Conservation (phyloP, 2,113 vertebrate species). For the Chrysochloris asiatica region DNA sequence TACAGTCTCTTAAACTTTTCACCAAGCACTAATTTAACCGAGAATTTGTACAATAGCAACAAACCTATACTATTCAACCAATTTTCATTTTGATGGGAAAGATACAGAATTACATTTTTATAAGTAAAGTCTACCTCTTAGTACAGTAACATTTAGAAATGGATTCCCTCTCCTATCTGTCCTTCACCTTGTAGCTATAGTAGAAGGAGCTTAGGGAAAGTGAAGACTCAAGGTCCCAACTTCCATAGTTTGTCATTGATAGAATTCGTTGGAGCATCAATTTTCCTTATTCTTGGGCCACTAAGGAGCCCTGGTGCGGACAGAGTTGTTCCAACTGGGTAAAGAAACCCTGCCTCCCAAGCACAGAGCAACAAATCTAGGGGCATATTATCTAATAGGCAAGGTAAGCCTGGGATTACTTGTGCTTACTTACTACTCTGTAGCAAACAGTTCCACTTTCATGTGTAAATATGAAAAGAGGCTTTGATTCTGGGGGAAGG, state of each 20-base stretch:
- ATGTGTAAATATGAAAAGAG: no score
- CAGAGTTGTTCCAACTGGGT: not conserved
- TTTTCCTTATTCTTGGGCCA: not conserved
- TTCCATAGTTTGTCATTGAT: not conserved
- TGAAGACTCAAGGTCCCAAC: not conserved
- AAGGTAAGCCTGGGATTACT: no score
- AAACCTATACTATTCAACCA: not conserved
- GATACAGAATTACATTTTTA: not conserved
- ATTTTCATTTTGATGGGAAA: not conserved
- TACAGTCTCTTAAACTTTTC: not conserved
- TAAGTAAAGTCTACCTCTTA: not conserved
- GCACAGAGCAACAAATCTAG: not conserved
- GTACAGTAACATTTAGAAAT: not conserved
- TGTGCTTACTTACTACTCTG: no score
- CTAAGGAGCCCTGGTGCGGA: not conserved
- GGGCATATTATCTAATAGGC: no score
- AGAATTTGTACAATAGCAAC: not conserved
- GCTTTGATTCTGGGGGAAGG: no score
- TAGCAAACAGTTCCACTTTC: no score
- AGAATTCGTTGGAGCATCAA: not conserved
- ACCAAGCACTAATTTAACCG: not conserved
- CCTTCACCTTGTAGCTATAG: not conserved
- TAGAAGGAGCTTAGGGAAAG: not conserved
- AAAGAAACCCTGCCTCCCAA: conserved; percentile 23
- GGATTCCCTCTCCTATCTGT: not conserved